Percentiles rank a stretch among this genome's conserved stretches.
Evolutionary conservation across 2,888 invertebrate species (phyloP).

Genomic region (Rhagonycha lutea): DNA sequence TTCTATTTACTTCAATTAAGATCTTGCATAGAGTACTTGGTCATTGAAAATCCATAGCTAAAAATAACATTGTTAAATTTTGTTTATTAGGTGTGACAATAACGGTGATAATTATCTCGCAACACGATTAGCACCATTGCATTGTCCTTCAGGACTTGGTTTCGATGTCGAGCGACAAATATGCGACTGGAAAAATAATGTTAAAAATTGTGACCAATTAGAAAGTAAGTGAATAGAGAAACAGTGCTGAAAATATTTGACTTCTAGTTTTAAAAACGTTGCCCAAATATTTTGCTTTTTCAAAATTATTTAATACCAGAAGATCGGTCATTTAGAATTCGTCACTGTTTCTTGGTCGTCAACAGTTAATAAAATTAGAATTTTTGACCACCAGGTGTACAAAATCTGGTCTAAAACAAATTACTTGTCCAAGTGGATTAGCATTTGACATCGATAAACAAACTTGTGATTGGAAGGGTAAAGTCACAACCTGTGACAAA

Average conservation of each 20-base stretch:
- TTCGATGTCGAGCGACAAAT: constrained; percentile 94
- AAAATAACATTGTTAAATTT: constrained; percentile 13
- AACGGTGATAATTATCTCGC: constrained; percentile 85
- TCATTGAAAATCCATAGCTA: not conserved
- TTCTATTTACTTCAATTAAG: not conserved
- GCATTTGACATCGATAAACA: constrained; percentile 97
- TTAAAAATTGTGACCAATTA: constrained; percentile 91
- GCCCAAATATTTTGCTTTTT: not conserved
- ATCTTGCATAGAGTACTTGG: not conserved
- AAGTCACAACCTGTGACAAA: constrained; percentile 95
- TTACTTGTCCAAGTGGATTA: constrained; percentile 95
- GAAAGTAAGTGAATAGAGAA: constrained; percentile 78
- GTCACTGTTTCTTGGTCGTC: constrained; percentile 48
- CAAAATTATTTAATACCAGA: not conserved
- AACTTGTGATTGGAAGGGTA: constrained; percentile 98
- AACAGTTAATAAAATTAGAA: constrained; percentile 34
- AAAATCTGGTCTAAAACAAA: constrained; percentile 94
- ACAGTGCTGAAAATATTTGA: not conserved
- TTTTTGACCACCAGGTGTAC: constrained; percentile 75
- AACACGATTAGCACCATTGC: constrained; percentile 85
- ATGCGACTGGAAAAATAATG: constrained; percentile 95
- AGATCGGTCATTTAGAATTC: not conserved
- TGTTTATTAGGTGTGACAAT: constrained; percentile 82
- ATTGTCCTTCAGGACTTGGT: constrained; percentile 87
- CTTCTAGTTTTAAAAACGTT: constrained; percentile 1